Base-by-base conservation (phyloP, 2,113 vertebrate species). In the Thymallus thymallus region DNA sequence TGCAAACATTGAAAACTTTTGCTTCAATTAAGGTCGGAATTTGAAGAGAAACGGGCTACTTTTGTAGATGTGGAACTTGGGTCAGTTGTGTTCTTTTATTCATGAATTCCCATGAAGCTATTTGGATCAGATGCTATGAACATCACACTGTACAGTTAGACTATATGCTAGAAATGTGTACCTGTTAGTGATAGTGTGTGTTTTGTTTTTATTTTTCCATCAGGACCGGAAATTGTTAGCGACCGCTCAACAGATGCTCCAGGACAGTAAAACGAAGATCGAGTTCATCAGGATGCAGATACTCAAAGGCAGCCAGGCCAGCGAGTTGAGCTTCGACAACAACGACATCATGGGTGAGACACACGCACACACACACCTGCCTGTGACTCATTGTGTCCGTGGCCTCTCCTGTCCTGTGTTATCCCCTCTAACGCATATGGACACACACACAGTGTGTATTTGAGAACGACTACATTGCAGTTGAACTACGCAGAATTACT, bases 241-340 rank as follows among this genome's bases (percentile, higher is more conserved):
- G 51, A 95, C 96, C n/a, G 98, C 98, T 70, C 97, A 99, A 85
- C 97, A 98, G 83, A 96, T 99, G 94, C 96, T 99, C 72, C 98
- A 98, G 85, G 98, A 99, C 90, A 99, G 98, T 92, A 98, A 96
- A 89, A 99, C 94, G 24, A 99, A 99, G 93, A 98, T 98, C 58
- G 96, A 99, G 95, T 97, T 99, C 84, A 99, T 99, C 91, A 92
- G 98, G 84, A 99, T 99, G 98, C 98, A 98, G 93, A 97, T 99
- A 93, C 96, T 99, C 79, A 98, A 98, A 84, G 95, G 96, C 80
- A 96, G 95, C 88, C 98, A 99, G 92, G 93, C 96, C 87, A 96
- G 90, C 71, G 98, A 99, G 90, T 76, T 95, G 92, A 96, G 92
- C 91, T 98, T 97, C 79, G 98, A 99, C 84, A 99, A 92, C 91